These are phyloP conservation scores for Oncorhynchus gorbuscha DNA, from an alignment of 2,113 vertebrate genomes.

Conservation along the genomic window DNA sequence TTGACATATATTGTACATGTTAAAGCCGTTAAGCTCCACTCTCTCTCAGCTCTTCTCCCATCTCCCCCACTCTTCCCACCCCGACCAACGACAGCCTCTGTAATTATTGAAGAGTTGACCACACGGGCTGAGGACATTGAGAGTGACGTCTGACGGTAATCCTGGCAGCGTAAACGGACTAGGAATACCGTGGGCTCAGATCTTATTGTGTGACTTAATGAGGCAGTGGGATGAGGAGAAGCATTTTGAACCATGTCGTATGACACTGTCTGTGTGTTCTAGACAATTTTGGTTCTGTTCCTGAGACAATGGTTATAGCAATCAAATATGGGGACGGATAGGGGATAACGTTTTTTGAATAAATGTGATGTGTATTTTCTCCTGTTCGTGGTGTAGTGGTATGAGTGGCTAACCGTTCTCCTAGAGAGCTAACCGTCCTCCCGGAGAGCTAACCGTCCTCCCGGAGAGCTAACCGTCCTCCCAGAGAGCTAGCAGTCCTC, in stretches of 20 bases:
- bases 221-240: conserved; percentile 39
- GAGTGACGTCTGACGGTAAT: conserved; percentile 35
- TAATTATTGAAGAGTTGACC: conserved; percentile 61
- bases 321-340: too few relatives aligned
- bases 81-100: conserved; percentile 19
- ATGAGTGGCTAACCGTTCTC: too few relatives aligned
- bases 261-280: too few relatives aligned
- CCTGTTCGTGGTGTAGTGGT: too few relatives aligned
- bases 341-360: too few relatives aligned
- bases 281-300: too few relatives aligned
- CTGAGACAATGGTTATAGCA: too few relatives aligned
- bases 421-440: too few relatives aligned
- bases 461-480: too few relatives aligned
- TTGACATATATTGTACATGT: conserved; percentile 70
- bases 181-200: conserved; percentile 33
- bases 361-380: too few relatives aligned
- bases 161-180: conserved; percentile 55
- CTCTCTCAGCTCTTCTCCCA: conserved; percentile 33
- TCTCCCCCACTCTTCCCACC: not conserved
- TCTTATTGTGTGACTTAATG: conserved; percentile 22
- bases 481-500: too few relatives aligned
- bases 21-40: conserved; percentile 55
- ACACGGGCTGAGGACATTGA: conserved; percentile 55
- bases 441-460: too few relatives aligned
- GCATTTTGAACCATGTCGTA: not conserved